Evolutionary conservation across 2,113 vertebrate species (phyloP), one percentile per base, ranked within the genome.

Genomic region (Anoura caudifer): DNA sequence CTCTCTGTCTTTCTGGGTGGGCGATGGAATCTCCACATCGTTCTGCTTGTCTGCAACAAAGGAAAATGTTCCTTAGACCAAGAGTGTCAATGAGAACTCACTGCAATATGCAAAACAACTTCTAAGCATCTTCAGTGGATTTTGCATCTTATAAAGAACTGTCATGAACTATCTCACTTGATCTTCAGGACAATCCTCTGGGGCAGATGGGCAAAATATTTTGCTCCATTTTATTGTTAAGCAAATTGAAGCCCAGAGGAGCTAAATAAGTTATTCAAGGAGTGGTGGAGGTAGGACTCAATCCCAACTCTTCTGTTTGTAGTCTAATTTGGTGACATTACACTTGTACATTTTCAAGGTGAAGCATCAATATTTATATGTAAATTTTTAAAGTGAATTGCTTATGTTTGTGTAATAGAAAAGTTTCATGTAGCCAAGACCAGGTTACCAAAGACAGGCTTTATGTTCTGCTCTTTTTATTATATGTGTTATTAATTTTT

Each of bases 21-120:
- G 99, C 96, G 99, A 99, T 2, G 99, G 99, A 73, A 99, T 99
- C 98, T 99, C 99, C 98, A 99, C 98, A 38, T 99, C 99, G 24
- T 99, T 99, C 98, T 99, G 99, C 97, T 99, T 99, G 98, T 99
- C 99, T 99, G 98, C 12, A 97, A 97, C 22, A 96, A 77, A 82
- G 84, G 41, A 31, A 26, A 1, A 33, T 4, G 28, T 22, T 84
- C 95, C 82, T 86, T 38, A 96, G 82, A 50, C 67, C 59, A 6
- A 12, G 0, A 5, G 43, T 83, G 43, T 38, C 73, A 77, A 16
- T 8, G 67, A 75, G 19, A 81, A 61, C 20, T 9, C 47, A 90
- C 1, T 38, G 38, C 8, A 41, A 41, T 28, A 47, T 41, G n/a
- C 43, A 54, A 69, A 92, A 80, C n/a, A 45, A 77, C 10, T 31